Evolutionary conservation across 2,113 vertebrate species (phyloP), one percentile per base, ranked within the genome.

Genomic region (Tamias sibiricus): DNA sequence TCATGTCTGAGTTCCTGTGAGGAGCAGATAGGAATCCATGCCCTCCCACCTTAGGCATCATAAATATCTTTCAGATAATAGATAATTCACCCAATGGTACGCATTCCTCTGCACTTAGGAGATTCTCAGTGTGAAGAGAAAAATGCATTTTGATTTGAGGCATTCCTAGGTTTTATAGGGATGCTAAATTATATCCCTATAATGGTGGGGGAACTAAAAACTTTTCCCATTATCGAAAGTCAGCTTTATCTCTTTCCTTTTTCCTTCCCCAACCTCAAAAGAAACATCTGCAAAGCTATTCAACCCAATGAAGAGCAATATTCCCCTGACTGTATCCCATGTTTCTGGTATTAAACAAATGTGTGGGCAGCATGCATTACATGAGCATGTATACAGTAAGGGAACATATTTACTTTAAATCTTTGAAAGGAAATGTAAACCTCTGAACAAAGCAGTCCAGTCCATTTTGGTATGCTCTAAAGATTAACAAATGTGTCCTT

Each of bases 1-100:
- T 90, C 84, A 1, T 69, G 93, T 93, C 92, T 95, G 81, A 93
- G 87, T 97, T 98, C 87, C 96, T 97, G 95, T 97, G 96, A 97
- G 95, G 92, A 91, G 68, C 3, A 98, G 97, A 95, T 98, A 98
- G 72, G 96, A 98, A 97, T 95, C 95, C 95, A 54, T 72, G 93
- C 76, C 94, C 93, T 98, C 92, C 95, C 93, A 98, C 96, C 98
- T 92, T 35, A 91, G 84, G 82, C 90, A 95, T 98, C 97, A 2
- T 97, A 98, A 98, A 97, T 82, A 98, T 94, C 92, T 97, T 95
- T 96, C 92, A 94, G 96, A 97, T 98, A 98, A 98, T 90, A 98
- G 97, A 98, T 93, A 72, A 59, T 35, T 40, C 97, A 90, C 96
- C 86, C 13, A 2, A 95, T 96, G 52, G 64, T 91, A 94, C 95